Percentiles rank a stretch among this genome's conserved stretches.
Evolutionary conservation across 2,113 vertebrate species (phyloP).

Genomic region (Odocoileus virginianus): DNA sequence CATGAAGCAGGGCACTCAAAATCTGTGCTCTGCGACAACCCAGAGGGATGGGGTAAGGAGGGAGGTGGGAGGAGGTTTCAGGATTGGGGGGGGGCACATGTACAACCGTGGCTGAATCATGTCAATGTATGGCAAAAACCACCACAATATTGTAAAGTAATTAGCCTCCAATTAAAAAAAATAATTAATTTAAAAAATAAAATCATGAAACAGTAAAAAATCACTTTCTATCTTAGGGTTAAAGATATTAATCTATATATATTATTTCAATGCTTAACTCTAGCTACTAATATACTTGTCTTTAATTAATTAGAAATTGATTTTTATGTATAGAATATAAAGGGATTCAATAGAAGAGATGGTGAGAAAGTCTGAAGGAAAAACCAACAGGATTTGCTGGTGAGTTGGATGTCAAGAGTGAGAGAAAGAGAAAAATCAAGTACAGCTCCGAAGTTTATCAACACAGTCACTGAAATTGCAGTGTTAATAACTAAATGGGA

Average conservation of each 20-base stretch:
- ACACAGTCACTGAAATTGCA: not conserved
- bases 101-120: not conserved
- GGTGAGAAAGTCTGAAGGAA: not conserved
- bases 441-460: not conserved
- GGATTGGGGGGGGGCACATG: fast-evolving
- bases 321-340: not conserved
- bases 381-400: not conserved
- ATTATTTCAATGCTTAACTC: not conserved
- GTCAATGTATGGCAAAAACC: not conserved
- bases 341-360: not conserved
- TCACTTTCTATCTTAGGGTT: not conserved
- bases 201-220: not conserved
- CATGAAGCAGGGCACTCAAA: not conserved
- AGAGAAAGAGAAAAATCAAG: not conserved
- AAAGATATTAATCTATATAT: not conserved
- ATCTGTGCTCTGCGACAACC: not conserved
- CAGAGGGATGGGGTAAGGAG: not conserved
- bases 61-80: not conserved
- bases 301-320: not conserved
- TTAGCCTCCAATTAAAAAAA: not conserved
- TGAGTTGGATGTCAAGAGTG: not conserved
- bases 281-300: not conserved
- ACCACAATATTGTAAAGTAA: not conserved
- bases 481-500: not conserved
- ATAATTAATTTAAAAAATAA: not conserved